Evolutionary conservation across 2,113 vertebrate species (phyloP), one percentile per base, ranked within the genome.

Genomic region (Peromyscus polionotus): DNA sequence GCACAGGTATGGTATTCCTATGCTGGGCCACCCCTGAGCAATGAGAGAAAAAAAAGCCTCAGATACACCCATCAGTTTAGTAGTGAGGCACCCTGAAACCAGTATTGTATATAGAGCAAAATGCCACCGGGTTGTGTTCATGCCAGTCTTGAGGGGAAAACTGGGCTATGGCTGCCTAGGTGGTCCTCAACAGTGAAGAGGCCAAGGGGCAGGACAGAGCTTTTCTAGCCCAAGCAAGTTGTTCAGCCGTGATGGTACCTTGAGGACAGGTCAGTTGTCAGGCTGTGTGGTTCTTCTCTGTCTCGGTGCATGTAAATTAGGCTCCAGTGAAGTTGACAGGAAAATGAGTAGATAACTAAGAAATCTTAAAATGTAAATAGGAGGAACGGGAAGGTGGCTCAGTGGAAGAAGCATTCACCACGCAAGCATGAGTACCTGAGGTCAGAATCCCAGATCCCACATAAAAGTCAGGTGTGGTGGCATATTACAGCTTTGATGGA

Each of bases 161-260:
- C 10, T 20, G n/a, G n/a, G 36, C 80, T 73, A 4, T 20, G 42
- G 19, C 22, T 61, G 3, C 26, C 26, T 33, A 61, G n/a, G 67
- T 7, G 42, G 12, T 31, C 61, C 67, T 57, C 5, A 31, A 4
- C 0, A 4, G 10, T 2, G 26, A 26, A 1, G 45, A n/a, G 11
- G 31, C 17, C 57, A 42, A 63, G 59, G 22, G 28, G 0, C 42
- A 14, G 7, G 2, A 0, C 0, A 28, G 39, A 33, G 36, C 24
- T 76, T 28, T 59, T 88, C 63, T 45, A 63, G 33, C 17, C 28
- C 1, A 7, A 19, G 20, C 42, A 76, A 75, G 39, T 45, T 42
- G 73, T 76, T 3, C 5, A 6, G 1, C 9, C 20, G 20, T 12
- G 6, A 45, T 16, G 17, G 13, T 57, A 36, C 42, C 1, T 0